A percentile compares a stretch with the other conserved stretches of the same genome.
phyloP scores from a whole-genome alignment of 2,888 invertebrate species.

The Xanthorhoe spadicearia region DNA sequence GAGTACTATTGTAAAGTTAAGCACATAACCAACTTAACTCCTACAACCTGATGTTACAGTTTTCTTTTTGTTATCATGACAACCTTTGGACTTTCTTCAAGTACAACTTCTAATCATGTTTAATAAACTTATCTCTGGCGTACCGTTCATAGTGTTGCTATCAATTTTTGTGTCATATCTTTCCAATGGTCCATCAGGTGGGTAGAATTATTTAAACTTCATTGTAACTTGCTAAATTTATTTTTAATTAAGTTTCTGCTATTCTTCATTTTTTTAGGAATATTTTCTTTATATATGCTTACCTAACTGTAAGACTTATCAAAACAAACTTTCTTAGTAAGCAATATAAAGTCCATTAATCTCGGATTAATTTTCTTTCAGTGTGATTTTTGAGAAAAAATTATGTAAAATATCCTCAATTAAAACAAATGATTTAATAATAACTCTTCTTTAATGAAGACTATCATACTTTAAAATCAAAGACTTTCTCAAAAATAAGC shows the following conservation, averaged over 20 bases:
- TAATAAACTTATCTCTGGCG: constrained; percentile 45
- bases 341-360: no score
- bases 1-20: background rate
- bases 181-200: constrained; percentile 64
- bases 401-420: no score
- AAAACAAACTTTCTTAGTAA: no score
- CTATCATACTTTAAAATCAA: no score
- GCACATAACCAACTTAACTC: background rate
- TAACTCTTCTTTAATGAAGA: no score
- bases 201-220: constrained; percentile 44
- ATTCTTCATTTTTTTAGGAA: no score
- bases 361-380: no score
- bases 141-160: constrained; percentile 57
- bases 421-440: no score
- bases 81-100: constrained; percentile 64
- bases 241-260: background rate
- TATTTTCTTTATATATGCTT: no score
- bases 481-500: no score
- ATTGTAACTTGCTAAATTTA: background rate
- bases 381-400: no score
- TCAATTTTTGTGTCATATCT: constrained; percentile 63
- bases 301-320: no score
- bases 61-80: constrained; percentile 20
- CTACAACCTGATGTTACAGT: background rate
- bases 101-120: constrained; percentile 48